phyloP scores from a whole-genome alignment of 2,113 vertebrate species.

The Chloropsis cyanopogon region DNA sequence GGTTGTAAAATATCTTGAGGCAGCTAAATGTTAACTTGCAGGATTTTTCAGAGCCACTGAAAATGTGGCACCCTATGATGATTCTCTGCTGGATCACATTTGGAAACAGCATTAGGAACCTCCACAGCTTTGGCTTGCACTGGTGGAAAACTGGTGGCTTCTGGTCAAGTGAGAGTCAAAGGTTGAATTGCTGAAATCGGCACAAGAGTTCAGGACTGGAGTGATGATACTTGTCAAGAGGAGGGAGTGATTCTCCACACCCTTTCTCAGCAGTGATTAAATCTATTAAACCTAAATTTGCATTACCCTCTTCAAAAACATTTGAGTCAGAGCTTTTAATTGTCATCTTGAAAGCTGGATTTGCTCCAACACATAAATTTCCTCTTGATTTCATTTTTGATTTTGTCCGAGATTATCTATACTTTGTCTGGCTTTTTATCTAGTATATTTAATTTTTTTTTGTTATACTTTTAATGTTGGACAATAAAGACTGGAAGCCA shows the following conservation, averaged over 20 bases:
- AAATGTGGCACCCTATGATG: neutral
- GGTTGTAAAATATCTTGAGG: neutral
- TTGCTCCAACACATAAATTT: neutral
- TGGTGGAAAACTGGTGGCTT: neutral
- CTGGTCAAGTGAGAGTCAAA: neutral
- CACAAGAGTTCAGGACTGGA: neutral
- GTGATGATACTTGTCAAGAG: neutral
- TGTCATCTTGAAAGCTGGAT: neutral
- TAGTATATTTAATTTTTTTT: neutral
- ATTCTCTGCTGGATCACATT: neutral
- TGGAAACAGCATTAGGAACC: neutral
- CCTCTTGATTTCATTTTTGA: neutral
- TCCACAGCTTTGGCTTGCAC: neutral
- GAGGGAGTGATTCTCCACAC: neutral
- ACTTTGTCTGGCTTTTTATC: neutral
- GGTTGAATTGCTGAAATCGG: neutral
- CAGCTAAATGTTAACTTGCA: neutral
- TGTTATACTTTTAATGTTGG: neutral
- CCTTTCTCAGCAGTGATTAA: neutral
- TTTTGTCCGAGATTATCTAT: neutral
- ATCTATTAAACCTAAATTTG: neutral
- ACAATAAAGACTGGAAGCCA: neutral
- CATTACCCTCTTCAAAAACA: neutral
- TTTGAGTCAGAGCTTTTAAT: neutral
- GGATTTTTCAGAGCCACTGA: neutral